Evolutionary conservation across 2,797 vertebrate species (phyloP), one percentile per base, ranked within the genome.

Genomic region (Netta rufina): DNA sequence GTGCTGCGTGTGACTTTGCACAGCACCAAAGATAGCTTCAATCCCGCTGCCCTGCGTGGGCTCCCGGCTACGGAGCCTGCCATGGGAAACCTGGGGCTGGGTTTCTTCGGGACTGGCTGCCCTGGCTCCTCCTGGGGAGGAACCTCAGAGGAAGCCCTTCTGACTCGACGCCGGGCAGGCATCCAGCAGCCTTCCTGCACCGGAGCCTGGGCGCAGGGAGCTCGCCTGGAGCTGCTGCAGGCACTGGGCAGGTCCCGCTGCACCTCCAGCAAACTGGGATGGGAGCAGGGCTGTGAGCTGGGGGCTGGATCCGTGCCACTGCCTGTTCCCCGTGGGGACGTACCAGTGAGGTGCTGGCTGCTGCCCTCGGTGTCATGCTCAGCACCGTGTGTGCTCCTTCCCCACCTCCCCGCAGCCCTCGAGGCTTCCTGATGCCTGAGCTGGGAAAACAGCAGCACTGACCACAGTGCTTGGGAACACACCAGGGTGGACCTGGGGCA

Each of bases 181-280:
- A 0, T 54, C 81, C 81, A 64, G 74, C 77, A 3, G 3, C 90
- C 73, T 84, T 92, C 87, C 87, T 19, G 67, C 0, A 0, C 57
- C 0, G 0, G 0, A 5, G 56, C 32, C 32, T 0, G 1, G 39
- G 56, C 2, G 32, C 53, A 3, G 13, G 0, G 9, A 4, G 38
- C 75, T 90, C 13, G 1, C 39, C 87, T 36, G 11, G 84, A 49
- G 84, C 79, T 0, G 28, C 67, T 33, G 27, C 3, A 3, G 53
- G 38, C 1, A 11, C 82, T 11, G 65, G 45, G 45, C 73, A 30
- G 85, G 38, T 22, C 3, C 1, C 0, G 7, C 47, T 2, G 1
- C 9, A 0, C 24, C 8, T 0, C 57, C 3, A 2, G 11, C n/a
- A 12, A 24, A 22, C 4, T 3, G 2, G 28, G 27, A 9, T 17